phyloP scores from a whole-genome alignment of 1,140 invertebrate species.

The Phymorhynchus buccinoides region DNA sequence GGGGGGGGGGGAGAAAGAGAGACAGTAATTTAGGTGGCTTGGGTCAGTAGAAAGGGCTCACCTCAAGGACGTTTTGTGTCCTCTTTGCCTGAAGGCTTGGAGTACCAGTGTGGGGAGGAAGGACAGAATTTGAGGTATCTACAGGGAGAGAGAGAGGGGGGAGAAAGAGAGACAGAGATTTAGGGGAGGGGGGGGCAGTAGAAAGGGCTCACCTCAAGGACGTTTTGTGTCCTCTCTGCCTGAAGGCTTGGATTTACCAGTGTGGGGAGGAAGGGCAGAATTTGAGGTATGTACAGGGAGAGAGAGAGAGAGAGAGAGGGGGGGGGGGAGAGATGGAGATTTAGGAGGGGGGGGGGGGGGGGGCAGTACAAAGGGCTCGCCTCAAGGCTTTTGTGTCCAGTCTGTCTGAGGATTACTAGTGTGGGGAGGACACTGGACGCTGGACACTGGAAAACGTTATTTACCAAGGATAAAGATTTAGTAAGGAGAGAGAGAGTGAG shows the following conservation, averaged over 20 bases:
- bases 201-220: neutral
- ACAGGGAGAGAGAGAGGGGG: no score
- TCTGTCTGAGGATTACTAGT: no score
- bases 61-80: neutral
- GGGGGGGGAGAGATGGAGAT: no score
- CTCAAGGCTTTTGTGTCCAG: slow-evolving; percentile 45
- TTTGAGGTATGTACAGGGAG: no score
- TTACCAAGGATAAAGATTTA: neutral
- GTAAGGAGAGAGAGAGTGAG: neutral
- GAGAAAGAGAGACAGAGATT: neutral
- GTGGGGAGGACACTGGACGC: no score
- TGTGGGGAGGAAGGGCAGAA: no score
- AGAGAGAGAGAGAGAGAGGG: no score
- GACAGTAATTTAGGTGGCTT: neutral
- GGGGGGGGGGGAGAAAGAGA: neutral
- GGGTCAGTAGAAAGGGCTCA: neutral
- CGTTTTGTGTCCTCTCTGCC: neutral
- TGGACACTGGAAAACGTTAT: no score
- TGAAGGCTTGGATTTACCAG: no score
- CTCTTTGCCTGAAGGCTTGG: no score
- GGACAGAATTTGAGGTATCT: no score
- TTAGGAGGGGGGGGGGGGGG: slow-evolving; percentile 75
- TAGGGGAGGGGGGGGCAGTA: neutral
- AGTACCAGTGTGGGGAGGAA: no score
- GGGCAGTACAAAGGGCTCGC: slow-evolving; percentile 45